Base-by-base conservation (phyloP, 2,888 invertebrate species). In the Agrilus cyanescens region DNA sequence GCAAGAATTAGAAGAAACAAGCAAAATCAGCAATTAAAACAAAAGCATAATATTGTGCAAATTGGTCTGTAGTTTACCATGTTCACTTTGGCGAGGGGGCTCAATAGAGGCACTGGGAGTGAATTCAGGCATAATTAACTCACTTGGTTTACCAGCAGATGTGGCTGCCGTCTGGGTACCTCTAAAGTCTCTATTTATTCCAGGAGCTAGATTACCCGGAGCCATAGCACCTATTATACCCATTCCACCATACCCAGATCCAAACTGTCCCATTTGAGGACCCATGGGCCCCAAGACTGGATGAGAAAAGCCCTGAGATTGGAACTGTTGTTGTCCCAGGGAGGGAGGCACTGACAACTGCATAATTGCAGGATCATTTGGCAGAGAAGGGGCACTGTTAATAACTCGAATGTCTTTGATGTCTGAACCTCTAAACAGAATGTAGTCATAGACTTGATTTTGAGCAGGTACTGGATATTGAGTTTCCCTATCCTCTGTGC, bases 381-480 rank as follows among this genome's bases (percentile, higher is more conserved):
- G 88, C 61, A 89, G 73, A 40, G 85, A 80, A 51, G 82, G 79
- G 41, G 82, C 83, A 73, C 82, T 85, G 69, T 87, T 90, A 47
- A 97, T 85, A 39, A 98, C 94, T 66, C 94, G 80, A 60, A 99
- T 90, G 67, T 98, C 97, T 72, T 98, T 98, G 62, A 99, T 98
- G 68, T 99, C 98, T 52, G 90, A 85, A 37, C 97, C 97, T 54
- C 96, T 80, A 71, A 98, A 98, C 56, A 98, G 78, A 60, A 98
- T 98, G 70, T 95, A 98, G 65, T 98, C 97, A 68, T 96, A 98
- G 42, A 97, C 86, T 69, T 98, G 96, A 70, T 90, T 93, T 67
- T 96, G 87, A 14, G 95, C 90, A 40, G 95, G 89, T 43, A 98
- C 94, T 48, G 93, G 93, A 63, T 85, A 88, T 62, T 90, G 88